phyloP scores from a whole-genome alignment of 2,113 vertebrate species.

The Hirundichthys speculiger region DNA sequence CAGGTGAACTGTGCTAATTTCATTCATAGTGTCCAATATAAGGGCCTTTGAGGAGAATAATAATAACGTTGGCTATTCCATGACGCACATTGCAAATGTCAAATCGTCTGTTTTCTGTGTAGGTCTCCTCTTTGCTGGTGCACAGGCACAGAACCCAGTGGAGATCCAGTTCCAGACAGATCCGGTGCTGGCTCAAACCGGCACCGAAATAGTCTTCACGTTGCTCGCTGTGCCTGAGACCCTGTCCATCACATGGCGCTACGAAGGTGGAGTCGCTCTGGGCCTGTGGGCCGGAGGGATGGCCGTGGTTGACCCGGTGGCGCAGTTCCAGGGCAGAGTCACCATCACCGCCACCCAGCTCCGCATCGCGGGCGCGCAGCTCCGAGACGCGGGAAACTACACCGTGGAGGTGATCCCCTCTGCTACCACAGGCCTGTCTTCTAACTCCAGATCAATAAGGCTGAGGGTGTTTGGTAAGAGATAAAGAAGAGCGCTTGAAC shows the following conservation, averaged over 20 bases:
- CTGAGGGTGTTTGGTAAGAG: constrained; percentile 79
- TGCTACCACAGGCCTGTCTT: constrained; percentile 37
- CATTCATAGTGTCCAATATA: no score
- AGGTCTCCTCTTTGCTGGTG: constrained; percentile 48
- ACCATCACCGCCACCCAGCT: constrained; percentile 73
- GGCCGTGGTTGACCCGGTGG: background rate
- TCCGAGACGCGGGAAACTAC: constrained; percentile 74
- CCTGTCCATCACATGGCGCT: constrained; percentile 66
- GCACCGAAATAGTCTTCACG: constrained; percentile 54
- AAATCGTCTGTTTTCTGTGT: background rate
- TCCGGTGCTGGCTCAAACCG: constrained; percentile 60
- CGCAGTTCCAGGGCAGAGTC: constrained; percentile 74
- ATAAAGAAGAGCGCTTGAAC: constrained; percentile 4
- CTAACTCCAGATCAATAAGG: constrained; percentile 58
- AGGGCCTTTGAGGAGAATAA: no score
- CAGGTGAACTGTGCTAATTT: no score
- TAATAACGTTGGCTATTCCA: no score
- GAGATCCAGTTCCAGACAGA: constrained; percentile 67
- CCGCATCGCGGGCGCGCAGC: constrained; percentile 55
- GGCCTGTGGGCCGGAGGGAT: constrained; percentile 40
- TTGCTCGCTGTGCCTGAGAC: constrained; percentile 52
- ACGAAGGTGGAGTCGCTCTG: constrained; percentile 40
- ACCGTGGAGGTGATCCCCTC: constrained; percentile 64
- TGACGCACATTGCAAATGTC: no score
- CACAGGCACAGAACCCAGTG: constrained; percentile 64